Evolutionary conservation across 2,797 vertebrate genomes (phyloP).

Genomic region (Arctocebus calabarensis): DNA sequence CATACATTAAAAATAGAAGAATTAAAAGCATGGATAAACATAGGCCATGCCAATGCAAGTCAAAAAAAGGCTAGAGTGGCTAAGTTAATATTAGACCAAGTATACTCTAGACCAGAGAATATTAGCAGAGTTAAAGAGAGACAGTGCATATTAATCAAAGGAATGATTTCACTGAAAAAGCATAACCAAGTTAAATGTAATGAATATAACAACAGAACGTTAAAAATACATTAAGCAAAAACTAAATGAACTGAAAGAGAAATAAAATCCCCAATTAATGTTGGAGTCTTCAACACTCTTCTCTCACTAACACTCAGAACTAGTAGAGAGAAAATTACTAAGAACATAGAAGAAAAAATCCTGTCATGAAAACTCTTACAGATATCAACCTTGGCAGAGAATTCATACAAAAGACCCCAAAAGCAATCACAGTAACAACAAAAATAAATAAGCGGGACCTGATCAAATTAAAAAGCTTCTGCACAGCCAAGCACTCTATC

Average conservation of each 20-base stretch:
- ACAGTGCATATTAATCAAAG: neutral
- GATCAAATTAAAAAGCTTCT: too few relatives aligned
- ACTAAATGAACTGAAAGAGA: neutral
- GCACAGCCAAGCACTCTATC: too few relatives aligned
- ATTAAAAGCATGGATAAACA: neutral
- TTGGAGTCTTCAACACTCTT: neutral
- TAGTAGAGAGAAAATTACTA: neutral
- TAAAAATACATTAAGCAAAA: constrained; percentile 44
- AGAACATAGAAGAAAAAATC: neutral
- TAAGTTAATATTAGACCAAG: neutral
- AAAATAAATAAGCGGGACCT: too few relatives aligned
- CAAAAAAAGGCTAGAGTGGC: neutral
- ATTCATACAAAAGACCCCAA: too few relatives aligned
- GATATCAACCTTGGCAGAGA: too few relatives aligned
- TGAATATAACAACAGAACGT: neutral
- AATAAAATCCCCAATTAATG: neutral
- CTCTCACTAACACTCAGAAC: neutral
- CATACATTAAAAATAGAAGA: neutral
- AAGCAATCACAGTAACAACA: too few relatives aligned
- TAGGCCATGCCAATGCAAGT: neutral
- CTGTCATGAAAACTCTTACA: neutral
- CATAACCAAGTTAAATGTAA: neutral
- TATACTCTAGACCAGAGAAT: neutral
- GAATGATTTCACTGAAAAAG: neutral
- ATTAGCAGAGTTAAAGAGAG: neutral